A percentile compares a stretch with the other conserved stretches of the same genome.
Evolutionary conservation across 2,888 invertebrate species (phyloP).

Genomic region (Zhuqinia jingwanae): DNA sequence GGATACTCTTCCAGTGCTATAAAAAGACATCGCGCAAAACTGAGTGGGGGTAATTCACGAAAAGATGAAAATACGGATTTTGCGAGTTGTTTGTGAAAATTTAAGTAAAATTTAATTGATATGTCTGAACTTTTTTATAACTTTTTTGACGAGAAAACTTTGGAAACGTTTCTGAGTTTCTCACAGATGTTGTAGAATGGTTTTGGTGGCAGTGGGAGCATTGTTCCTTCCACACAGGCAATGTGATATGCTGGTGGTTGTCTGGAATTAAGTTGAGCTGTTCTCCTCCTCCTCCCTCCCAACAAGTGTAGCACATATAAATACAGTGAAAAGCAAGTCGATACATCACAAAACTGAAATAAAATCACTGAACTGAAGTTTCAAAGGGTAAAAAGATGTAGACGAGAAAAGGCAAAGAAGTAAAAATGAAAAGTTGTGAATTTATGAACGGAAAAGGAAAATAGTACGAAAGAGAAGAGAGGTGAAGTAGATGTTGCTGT

Average conservation of each 20-base stretch:
- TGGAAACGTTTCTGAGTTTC: not conserved
- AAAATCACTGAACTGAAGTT: conserved; percentile 42
- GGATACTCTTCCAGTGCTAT: no score
- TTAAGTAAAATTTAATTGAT: conserved; percentile 71
- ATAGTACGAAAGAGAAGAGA: not conserved
- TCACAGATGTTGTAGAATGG: conserved; percentile 50
- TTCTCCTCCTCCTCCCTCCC: not conserved
- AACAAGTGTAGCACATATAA: not conserved
- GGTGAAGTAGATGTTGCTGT: not conserved
- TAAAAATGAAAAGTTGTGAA: conserved; percentile 16
- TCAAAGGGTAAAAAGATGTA: conserved; percentile 35
- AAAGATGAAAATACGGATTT: conserved; percentile 45
- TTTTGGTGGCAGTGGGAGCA: not conserved
- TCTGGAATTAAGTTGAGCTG: not conserved
- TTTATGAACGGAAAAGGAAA: conserved; percentile 13
- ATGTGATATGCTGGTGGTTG: not conserved
- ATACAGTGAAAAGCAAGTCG: conserved; percentile 26
- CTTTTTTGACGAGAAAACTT: conserved; percentile 70
- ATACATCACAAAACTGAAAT: conserved; percentile 28
- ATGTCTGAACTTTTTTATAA: conserved; percentile 65
- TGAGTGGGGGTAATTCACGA: conserved; percentile 7
- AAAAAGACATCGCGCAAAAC: no score
- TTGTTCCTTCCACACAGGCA: no score
- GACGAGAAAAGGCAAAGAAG: not conserved
- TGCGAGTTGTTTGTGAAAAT: conserved; percentile 62